A percentile compares a stretch with the other conserved stretches of the same genome.
Conservation (phyloP, 1,140 invertebrate species). For the Cydia fagiglandana region DNA sequence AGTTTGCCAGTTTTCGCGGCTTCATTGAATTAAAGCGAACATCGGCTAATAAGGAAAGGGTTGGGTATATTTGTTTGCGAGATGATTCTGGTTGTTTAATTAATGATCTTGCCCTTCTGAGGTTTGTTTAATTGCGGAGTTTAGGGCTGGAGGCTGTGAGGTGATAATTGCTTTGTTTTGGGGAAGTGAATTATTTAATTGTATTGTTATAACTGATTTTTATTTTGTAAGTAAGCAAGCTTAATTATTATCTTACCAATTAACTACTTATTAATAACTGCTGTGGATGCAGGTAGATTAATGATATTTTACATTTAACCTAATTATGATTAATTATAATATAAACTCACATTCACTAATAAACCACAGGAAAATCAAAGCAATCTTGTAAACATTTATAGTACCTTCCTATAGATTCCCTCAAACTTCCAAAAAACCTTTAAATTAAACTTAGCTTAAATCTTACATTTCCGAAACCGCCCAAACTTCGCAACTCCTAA, state of each 20-base stretch:
- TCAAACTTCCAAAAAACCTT: neutral
- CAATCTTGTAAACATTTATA: neutral
- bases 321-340: too few species aligned
- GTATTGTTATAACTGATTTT: neutral
- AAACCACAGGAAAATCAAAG: neutral
- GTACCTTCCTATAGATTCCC: neutral
- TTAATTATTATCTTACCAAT: too few species aligned
- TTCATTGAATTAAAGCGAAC: slow-evolving; percentile 76
- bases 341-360: too few species aligned
- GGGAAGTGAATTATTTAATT: slow-evolving; percentile 25
- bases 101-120: slow-evolving; percentile 70
- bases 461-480: slow-evolving; percentile 33
- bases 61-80: slow-evolving; percentile 73
- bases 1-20: slow-evolving; percentile 68
- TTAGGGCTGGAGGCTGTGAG: slow-evolving; percentile 49
- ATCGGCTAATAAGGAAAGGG: slow-evolving; percentile 62
- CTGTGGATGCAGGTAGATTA: too few species aligned
- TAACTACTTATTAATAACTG: too few species aligned
- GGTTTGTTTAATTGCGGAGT: slow-evolving; percentile 61
- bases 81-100: slow-evolving; percentile 71
- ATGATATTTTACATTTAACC: too few species aligned
- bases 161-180: slow-evolving; percentile 43
- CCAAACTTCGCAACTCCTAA: slow-evolving; percentile 27
- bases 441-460: slow-evolving; percentile 1
- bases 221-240: neutral